Conservation (phyloP, 2,113 vertebrate species). For the Melozone crissalis region DNA sequence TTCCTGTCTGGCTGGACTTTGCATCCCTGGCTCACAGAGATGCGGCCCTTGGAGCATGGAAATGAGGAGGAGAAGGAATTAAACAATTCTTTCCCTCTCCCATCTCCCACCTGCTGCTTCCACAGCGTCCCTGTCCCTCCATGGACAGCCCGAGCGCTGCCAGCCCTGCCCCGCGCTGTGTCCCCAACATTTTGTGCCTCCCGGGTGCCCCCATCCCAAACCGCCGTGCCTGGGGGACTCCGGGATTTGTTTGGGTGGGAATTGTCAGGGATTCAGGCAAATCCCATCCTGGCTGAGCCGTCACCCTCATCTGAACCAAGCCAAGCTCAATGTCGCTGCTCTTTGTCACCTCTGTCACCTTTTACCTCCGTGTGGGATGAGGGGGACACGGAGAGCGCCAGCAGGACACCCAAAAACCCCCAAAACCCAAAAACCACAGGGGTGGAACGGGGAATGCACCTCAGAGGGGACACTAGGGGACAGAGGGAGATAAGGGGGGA, state of each 20-base stretch:
- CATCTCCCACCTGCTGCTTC: not conserved
- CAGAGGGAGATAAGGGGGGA: too few relatives aligned
- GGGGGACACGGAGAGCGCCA: not conserved
- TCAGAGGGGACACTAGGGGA: not conserved
- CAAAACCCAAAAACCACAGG: not conserved
- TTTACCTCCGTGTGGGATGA: not conserved
- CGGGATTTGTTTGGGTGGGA: fast-evolving
- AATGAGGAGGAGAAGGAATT: not conserved
- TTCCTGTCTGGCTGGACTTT: not conserved
- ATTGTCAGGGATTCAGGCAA: not conserved
- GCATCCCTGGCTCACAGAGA: not conserved
- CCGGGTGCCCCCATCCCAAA: fast-evolving
- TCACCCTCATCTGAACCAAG: not conserved
- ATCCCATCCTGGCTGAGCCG: not conserved
- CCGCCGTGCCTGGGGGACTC: not conserved
- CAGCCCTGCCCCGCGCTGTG: too few relatives aligned
- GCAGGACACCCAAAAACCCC: not conserved
- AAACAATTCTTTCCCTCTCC: not conserved
- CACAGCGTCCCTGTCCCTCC: fast-evolving
- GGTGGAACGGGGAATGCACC: too few relatives aligned
- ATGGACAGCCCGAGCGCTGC: too few relatives aligned
- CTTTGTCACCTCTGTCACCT: fast-evolving
- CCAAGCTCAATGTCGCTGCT: not conserved
- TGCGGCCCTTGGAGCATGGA: fast-evolving
- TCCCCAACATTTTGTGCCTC: not conserved